These are phyloP conservation scores for Myxocyprinus asiaticus DNA, from an alignment of 2,113 vertebrate species.

Conservation along the genomic window DNA sequence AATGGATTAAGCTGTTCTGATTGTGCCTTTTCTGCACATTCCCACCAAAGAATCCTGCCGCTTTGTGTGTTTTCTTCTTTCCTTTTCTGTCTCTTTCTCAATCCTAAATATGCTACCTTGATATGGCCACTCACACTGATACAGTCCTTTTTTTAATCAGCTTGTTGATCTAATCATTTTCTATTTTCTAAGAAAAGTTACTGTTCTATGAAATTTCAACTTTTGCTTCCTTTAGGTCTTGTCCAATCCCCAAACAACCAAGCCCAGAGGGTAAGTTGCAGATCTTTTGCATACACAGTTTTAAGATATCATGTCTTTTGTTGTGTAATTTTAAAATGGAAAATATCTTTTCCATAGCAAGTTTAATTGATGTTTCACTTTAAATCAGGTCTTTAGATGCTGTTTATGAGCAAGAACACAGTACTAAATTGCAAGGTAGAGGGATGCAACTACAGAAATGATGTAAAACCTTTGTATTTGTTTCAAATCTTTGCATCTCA, in stretches of 20 bases:
- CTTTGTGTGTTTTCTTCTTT: slow-evolving; percentile 39
- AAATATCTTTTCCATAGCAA: background rate
- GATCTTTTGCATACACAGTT: background rate
- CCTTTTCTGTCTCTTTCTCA: background rate
- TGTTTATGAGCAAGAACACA: background rate
- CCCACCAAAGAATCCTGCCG: background rate
- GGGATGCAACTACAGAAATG: too few species aligned
- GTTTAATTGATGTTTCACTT: background rate
- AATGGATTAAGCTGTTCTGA: too few species aligned
- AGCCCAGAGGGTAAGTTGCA: slow-evolving; percentile 80
- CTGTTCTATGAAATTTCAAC: background rate
- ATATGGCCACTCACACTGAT: too few species aligned
- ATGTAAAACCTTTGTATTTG: too few species aligned
- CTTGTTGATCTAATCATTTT: background rate
- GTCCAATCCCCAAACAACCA: slow-evolving; percentile 76
- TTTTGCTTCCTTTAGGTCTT: slow-evolving; percentile 74
- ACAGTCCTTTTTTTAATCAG: too few species aligned
- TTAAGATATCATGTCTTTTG: background rate
- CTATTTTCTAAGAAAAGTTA: background rate
- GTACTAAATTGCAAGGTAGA: too few species aligned
- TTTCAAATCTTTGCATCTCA: too few species aligned
- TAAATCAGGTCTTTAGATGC: background rate
- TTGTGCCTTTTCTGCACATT: background rate
- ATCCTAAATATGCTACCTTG: background rate
- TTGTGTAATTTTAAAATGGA: background rate